Base-by-base conservation (phyloP, 2,113 vertebrate genomes). In the Paedocypris sp. region DNA sequence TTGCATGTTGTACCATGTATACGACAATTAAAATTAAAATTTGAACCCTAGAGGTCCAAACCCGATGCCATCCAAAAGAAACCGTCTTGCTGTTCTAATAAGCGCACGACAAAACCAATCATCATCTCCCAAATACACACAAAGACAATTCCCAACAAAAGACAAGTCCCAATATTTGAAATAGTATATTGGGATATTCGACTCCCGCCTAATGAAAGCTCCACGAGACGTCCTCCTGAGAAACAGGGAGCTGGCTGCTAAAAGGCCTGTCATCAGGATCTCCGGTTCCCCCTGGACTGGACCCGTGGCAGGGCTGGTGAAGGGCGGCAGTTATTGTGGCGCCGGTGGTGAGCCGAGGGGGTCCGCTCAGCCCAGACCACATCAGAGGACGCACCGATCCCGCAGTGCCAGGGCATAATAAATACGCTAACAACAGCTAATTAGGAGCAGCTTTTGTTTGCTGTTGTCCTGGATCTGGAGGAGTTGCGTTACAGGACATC, bases 371-470 rank as follows among this genome's bases (percentile, higher is more conserved):
- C 71, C 60, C 38, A 41, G 58, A 62, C 78, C 78, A 78, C 77
- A 82, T 78, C 77, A 76, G 72, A 80, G 65, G 20, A 33, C 56
- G 56, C 57, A 66, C 68, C 42, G 59, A 66, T 64, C 60, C 67
- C 60, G 1, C 45, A 5, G 26, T 67, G 74, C 75, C 78, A 77
- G 70, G 74, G 60, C 68, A 69, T 75, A 66, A 47, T 57, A 52
- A 61, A 69, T 67, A 67, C 53, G 67, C 47, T 22, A 64, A 65
- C 48, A 66, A 32, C 70, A 56, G 48, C 62, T 79, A 82, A 79
- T 68, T 69, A 73, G 68, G 74, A 78, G 72, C 78, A 80, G 75
- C 70, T 42, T 46, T 51, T 48, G 48, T 74, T 63, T 66, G 45
- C 57, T 56, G 72, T 66, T 68, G 61, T 72, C 66, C 72, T 63